These are phyloP conservation scores for Leptoteleia sp. DNA, from an alignment of 1,140 invertebrate species.

Conservation along the genomic window DNA sequence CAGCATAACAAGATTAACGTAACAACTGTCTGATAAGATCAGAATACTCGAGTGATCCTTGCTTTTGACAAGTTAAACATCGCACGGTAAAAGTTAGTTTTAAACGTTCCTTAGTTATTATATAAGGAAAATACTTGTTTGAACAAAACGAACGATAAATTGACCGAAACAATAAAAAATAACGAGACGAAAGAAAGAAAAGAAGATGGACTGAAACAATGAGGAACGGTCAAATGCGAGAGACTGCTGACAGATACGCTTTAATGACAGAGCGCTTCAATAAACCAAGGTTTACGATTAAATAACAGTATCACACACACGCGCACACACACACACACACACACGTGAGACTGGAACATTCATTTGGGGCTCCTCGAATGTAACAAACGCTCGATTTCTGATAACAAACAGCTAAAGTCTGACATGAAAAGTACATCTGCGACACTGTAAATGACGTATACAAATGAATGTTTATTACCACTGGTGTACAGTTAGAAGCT, in stretches of 20 bases:
- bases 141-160: too few species aligned
- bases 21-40: too few species aligned
- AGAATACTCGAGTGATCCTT: too few species aligned
- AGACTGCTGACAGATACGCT: constrained; percentile 66
- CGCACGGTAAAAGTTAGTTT: too few species aligned
- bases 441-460: constrained; percentile 7
- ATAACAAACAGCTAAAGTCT: constrained; percentile 30
- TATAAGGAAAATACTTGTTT: too few species aligned
- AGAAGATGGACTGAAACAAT: constrained; percentile 55
- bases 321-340: too few species aligned
- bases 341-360: constrained; percentile 36
- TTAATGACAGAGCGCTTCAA: constrained; percentile 49
- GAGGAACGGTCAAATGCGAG: constrained; percentile 68
- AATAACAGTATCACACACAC: constrained; percentile 60
- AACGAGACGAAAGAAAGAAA: constrained; percentile 32
- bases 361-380: constrained; percentile 32
- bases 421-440: constrained; percentile 7
- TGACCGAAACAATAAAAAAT: too few species aligned
- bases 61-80: too few species aligned
- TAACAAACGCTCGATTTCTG: constrained; percentile 44
- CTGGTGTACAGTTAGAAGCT: constrained; percentile 26
- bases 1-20: too few species aligned
- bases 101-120: too few species aligned
- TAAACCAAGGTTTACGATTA: constrained; percentile 66
- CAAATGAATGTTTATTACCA: constrained; percentile 41